phyloP scores from a whole-genome alignment of 1,140 invertebrate species.

The Pantala flavescens region DNA sequence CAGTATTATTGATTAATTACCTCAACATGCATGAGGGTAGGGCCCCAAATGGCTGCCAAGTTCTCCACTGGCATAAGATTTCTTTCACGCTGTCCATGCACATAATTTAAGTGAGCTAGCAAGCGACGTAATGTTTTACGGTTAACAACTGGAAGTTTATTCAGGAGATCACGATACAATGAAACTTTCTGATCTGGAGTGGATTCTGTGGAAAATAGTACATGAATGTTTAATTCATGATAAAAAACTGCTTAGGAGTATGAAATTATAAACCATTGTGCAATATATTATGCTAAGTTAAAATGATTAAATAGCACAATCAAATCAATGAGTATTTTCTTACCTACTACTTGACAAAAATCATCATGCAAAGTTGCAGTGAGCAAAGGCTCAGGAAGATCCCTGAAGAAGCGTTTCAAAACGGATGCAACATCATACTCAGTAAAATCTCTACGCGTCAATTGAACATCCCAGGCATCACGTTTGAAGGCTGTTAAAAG shows the following conservation, averaged over 20 bases:
- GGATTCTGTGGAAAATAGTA: constrained; percentile 22
- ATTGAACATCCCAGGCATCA: constrained; percentile 72
- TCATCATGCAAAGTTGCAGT: constrained; percentile 41
- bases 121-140: constrained; percentile 61
- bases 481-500: constrained; percentile 61
- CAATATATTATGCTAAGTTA: too few species aligned
- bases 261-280: too few species aligned
- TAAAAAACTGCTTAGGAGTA: too few species aligned
- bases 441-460: constrained; percentile 57
- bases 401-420: constrained; percentile 72
- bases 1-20: too few species aligned
- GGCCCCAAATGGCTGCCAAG: constrained; percentile 73
- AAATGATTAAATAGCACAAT: too few species aligned
- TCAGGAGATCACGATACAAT: constrained; percentile 46
- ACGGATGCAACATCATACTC: constrained; percentile 80
- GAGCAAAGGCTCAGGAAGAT: constrained; percentile 61
- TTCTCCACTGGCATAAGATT: constrained; percentile 73
- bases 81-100: constrained; percentile 57
- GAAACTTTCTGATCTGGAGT: constrained; percentile 23
- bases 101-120: constrained; percentile 66
- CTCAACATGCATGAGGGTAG: constrained; percentile 64
- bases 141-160: constrained; percentile 53
- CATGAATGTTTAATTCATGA: too few species aligned
- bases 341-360: constrained; percentile 40
- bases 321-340: too few species aligned